Conservation (phyloP, 2,797 vertebrate species). For the Scarus forsteni region DNA sequence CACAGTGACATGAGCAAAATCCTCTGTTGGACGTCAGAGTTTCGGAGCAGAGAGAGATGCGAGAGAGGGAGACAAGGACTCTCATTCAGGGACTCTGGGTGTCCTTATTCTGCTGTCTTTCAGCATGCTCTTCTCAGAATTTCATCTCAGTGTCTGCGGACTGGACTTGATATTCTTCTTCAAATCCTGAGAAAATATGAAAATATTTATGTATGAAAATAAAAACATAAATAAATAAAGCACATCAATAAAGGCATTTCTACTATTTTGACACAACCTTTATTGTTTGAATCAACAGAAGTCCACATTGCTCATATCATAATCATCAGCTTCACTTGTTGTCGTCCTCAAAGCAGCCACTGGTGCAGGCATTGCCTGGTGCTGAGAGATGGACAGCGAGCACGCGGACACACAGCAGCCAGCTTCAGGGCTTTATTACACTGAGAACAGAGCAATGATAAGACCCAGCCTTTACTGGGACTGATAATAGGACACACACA, state of each 20-base stretch:
- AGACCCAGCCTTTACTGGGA: constrained; percentile 56
- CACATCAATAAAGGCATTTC: neutral
- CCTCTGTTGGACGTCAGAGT: constrained; percentile 73
- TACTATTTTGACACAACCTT: neutral
- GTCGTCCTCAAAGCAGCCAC: constrained; percentile 55
- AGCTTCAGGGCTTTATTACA: constrained; percentile 71
- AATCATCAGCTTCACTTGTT: constrained; percentile 38
- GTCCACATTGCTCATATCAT: constrained; percentile 14
- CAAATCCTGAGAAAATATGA: constrained; percentile 16
- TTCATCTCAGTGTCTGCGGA: constrained; percentile 26
- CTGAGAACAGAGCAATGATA: constrained; percentile 42
- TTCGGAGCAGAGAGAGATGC: constrained; percentile 54
- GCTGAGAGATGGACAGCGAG: constrained; percentile 78
- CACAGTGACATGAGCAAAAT: constrained; percentile 71
- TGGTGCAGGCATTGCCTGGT: constrained; percentile 78
- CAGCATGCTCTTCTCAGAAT: constrained; percentile 75
- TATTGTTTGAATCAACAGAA: constrained; percentile 26
- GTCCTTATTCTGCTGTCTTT: constrained; percentile 66
- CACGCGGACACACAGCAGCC: constrained; percentile 47
- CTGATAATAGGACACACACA: constrained; percentile 39
- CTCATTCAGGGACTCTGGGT: constrained; percentile 72
- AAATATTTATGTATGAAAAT: too few relatives aligned
- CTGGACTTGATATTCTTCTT: constrained; percentile 2
- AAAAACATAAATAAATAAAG: constrained; percentile 5
- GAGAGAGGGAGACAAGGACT: constrained; percentile 76